These are phyloP conservation scores for Machaerirhynchus nigripectus DNA, from an alignment of 2,113 vertebrate genomes.

Conservation along the genomic window DNA sequence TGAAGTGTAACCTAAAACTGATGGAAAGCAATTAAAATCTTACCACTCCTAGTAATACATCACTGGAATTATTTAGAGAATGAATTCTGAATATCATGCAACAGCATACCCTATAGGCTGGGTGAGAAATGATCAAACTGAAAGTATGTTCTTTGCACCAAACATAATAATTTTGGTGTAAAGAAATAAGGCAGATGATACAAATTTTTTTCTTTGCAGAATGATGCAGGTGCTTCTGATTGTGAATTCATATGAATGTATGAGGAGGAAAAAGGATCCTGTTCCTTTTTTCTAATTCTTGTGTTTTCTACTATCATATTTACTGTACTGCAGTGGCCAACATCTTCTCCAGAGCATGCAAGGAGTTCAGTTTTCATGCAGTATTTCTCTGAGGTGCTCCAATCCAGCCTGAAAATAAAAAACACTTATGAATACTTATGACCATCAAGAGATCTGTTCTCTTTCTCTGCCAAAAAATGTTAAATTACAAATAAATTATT, in stretches of 20 bases:
- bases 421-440: not conserved
- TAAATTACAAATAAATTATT: not conserved
- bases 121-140: not conserved
- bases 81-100: not conserved
- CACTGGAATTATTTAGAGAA: not conserved
- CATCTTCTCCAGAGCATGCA: not conserved
- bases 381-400: not conserved
- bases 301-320: not conserved
- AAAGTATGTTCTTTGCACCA: not conserved
- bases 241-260: not conserved
- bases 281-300: not conserved
- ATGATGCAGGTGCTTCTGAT: not conserved
- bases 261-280: not conserved
- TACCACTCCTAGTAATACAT: conserved; percentile 46
- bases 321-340: not conserved
- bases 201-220: not conserved
- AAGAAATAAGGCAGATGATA: not conserved
- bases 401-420: not conserved
- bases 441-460: not conserved
- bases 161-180: not conserved
- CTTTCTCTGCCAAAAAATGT: not conserved
- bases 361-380: not conserved
- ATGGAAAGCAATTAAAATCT: conserved; percentile 61
- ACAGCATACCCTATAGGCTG: not conserved
- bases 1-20: conserved; percentile 52